Base-by-base conservation (phyloP, 2,888 invertebrate species). In the Drosophila paramelanica region DNA sequence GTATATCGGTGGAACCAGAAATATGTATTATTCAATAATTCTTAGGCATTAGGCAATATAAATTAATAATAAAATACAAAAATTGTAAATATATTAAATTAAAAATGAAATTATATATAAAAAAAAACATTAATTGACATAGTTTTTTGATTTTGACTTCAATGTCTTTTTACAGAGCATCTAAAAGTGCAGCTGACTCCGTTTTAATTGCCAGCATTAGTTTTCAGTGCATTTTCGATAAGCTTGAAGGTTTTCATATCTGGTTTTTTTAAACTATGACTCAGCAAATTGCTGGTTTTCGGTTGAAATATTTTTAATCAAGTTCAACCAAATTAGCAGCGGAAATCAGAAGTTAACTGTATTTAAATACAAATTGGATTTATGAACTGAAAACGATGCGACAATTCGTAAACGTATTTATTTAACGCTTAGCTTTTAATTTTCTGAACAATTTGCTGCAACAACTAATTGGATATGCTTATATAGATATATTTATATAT, bases 171-270 rank as follows among this genome's bases (percentile, higher is more conserved):
- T 39, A 41, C 10, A 52, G 65, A 23, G 52, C 3, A 53, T 31
- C 13, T 47, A 3, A 0, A 38, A 65, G 14, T 47, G 31, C 14
- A 11, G 4, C 5, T 17, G 10, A 10, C 13, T n/a, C 1, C 5
- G 5, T 39, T 33, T 38, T 3, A 39, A 11, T 5, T 11, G 27
- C 20, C 1, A 10, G 6, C 11, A 42, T 23, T 13, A 36, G 23
- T 1, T 58, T 23, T 3, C 41, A 38, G 41, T 5, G 36, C 36
- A 46, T 36, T 23, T 46, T 42, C 6, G 10, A 13, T 3, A 7
- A 13, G 10, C 17, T 23, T 17, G 36, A 46, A 67, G 67, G 67
- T 31, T 45, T 25, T 27, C 33, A 45, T 25, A 4, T 31, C 39
- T 45, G 56, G 36, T 27, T 42, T 42, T 23, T 17, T 17, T 1